Percentiles rank a stretch among this genome's conserved stretches.
phyloP scores from a whole-genome alignment of 2,113 vertebrate genomes.

The Pollimyrus isidori region DNA sequence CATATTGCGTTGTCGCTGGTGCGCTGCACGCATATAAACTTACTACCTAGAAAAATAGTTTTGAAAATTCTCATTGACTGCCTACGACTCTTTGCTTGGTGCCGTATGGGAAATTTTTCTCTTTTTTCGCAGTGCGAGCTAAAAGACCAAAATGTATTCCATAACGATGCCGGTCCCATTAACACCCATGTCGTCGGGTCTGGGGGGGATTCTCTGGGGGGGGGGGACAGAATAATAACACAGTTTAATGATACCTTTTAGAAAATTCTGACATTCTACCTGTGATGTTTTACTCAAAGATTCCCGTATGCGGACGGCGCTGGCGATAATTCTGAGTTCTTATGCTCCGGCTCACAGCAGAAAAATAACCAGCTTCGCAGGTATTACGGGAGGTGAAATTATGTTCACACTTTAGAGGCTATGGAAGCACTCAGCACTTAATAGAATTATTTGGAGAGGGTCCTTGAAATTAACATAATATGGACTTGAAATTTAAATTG shows the following conservation, averaged over 20 bases:
- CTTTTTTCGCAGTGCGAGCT: neutral
- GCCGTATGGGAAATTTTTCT: neutral
- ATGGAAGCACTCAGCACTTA: constrained; percentile 24
- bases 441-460: constrained; percentile 28
- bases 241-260: constrained; percentile 14
- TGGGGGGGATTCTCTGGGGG: too few relatives aligned
- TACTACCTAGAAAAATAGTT: neutral
- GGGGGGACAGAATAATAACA: constrained; percentile 5
- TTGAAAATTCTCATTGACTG: neutral
- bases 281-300: constrained; percentile 4
- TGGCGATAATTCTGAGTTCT: constrained; percentile 12
- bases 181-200: neutral
- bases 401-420: constrained; percentile 21
- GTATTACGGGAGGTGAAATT: constrained; percentile 27
- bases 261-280: neutral
- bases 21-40: neutral
- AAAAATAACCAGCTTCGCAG: constrained; percentile 17
- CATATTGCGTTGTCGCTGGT: neutral
- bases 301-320: neutral
- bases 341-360: constrained; percentile 10
- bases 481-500: constrained; percentile 29
- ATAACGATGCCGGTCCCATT: neutral
- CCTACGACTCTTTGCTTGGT: neutral
- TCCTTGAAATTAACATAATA: constrained; percentile 32
- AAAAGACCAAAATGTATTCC: neutral